These are phyloP conservation scores for Alfaro cultratus DNA, from an alignment of 2,797 vertebrate genomes.

Conservation along the genomic window DNA sequence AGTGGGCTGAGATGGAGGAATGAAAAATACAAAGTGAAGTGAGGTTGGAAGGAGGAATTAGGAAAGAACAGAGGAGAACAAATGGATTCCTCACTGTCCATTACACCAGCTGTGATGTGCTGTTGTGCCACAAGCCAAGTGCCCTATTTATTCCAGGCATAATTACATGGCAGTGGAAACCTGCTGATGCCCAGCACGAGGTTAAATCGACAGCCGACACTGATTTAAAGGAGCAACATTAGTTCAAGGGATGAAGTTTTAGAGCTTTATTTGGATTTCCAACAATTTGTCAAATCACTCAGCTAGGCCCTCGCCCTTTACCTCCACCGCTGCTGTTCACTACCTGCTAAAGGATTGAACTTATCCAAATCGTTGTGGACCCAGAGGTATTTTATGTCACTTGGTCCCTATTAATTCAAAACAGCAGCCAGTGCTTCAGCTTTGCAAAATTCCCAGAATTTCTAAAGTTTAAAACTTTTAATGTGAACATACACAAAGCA, in stretches of 20 bases:
- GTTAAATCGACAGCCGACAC: constrained; percentile 78
- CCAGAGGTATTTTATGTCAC: constrained; percentile 47
- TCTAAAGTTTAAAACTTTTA: background rate
- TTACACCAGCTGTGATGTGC: constrained; percentile 60
- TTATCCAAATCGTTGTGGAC: constrained; percentile 12
- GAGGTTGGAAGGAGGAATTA: constrained; percentile 72
- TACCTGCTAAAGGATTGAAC: constrained; percentile 19
- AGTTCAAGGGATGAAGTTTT: constrained; percentile 73
- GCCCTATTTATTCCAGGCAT: constrained; percentile 76
- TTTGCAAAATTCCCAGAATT: constrained; percentile 15
- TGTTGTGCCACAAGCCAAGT: constrained; percentile 68
- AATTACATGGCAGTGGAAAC: constrained; percentile 70
- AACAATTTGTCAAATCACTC: constrained; percentile 74
- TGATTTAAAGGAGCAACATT: constrained; percentile 73
- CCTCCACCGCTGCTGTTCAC: constrained; percentile 33
- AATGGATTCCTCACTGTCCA: constrained; percentile 71
- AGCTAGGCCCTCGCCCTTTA: constrained; percentile 39
- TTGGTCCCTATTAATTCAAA: constrained; percentile 48
- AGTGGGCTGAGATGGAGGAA: constrained; percentile 47
- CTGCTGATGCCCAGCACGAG: constrained; percentile 64
- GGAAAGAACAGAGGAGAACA: constrained; percentile 65
- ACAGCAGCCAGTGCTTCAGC: constrained; percentile 68
- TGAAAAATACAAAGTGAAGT: constrained; percentile 71
- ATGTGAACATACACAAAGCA: background rate
- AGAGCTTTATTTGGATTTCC: constrained; percentile 65